A percentile compares a stretch with the other conserved stretches of the same genome.
Conservation (phyloP, 2,113 vertebrate species). For the Psammodynastes pulverulentus region DNA sequence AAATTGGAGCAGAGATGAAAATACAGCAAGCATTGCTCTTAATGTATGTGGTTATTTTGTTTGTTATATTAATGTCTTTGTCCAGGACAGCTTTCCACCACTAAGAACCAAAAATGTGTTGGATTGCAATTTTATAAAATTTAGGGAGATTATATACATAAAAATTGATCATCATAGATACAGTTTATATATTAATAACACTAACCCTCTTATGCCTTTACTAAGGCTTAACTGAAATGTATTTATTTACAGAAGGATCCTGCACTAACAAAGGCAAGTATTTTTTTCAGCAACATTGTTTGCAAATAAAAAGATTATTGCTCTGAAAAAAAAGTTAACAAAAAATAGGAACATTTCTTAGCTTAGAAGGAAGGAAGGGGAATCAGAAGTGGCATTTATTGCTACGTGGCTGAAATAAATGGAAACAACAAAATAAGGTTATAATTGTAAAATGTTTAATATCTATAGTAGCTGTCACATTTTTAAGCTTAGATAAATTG, state of each 20-base stretch:
- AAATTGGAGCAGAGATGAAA: background rate
- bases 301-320: background rate
- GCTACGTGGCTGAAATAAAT: background rate
- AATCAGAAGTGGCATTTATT: background rate
- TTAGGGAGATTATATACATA: background rate
- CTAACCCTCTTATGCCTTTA: too few relatives aligned
- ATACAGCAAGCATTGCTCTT: background rate
- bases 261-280: background rate
- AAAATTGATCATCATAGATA: background rate
- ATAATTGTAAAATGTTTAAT: background rate
- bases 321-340: background rate
- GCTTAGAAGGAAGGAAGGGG: background rate
- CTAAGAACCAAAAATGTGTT: background rate
- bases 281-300: background rate
- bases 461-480: background rate
- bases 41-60: background rate
- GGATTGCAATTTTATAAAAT: background rate
- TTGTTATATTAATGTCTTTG: background rate
- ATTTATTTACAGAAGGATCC: background rate
- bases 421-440: background rate
- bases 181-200: background rate
- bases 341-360: background rate
- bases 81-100: background rate
- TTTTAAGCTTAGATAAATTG: accelerated
- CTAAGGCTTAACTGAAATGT: background rate